Evolutionary conservation across 2,113 vertebrate genomes (phyloP), one percentile per base, ranked within the genome.

Genomic region (Marmota flaviventris): DNA sequence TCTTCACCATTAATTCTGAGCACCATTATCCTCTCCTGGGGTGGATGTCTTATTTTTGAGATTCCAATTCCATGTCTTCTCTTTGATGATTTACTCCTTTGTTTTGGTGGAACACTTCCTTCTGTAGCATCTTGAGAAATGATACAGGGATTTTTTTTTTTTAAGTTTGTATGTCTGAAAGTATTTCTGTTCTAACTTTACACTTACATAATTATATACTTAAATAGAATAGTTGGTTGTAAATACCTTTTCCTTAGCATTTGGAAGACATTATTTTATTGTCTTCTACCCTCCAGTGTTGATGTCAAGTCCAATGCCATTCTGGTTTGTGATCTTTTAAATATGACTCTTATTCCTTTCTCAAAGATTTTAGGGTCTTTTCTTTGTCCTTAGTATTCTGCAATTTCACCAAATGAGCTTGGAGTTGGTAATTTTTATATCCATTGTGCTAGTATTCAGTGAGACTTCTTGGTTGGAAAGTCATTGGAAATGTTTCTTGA

Each of bases 11-110:
- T 61, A 45, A 16, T 37, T 37, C 63, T 72, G 8, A 61, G 53
- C 34, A 42, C 76, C 69, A 11, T 42, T 56, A 34, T 70, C 34
- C 48, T 81, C 84, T 78, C 18, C n/a, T 85, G 18, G 56, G 45
- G 58, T 85, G 65, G 25, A 93, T 58, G 65, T 27, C 63, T n/a
- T 84, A 29, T 77, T 70, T 89, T 12, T 20, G 42, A 34, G 42
- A 53, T 88, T 94, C 53, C 65, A n/a, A 53, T 88, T 94, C 53
- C 72, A 17, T 78, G 65, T n/a, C 79, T 89, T 42, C 63, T 89
- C 53, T 96, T 89, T 56, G 72, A 53, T 79, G 29, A 27, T 81
- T 85, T 48, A 24, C 8, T 58, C 2, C 3, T 56, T 79, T 79
- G n/a, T 58, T 89, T 92, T 45, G 27, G 8, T 73, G 45, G 63